Percentiles rank a stretch among this genome's conserved stretches.
Conservation (phyloP, 2,113 vertebrate genomes). For the Crotalus horridus region DNA sequence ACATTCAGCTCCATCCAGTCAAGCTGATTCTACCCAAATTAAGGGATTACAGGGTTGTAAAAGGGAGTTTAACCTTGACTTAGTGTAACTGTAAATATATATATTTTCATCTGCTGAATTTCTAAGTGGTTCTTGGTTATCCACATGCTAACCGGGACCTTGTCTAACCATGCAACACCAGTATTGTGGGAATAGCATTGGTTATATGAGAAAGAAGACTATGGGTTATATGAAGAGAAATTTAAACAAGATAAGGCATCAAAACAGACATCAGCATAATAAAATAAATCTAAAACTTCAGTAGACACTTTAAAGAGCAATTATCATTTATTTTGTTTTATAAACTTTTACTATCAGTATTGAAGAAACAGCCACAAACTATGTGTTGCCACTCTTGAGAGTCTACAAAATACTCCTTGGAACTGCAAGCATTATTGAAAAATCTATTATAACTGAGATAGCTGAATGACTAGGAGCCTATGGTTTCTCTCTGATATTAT, state of each 20-base stretch:
- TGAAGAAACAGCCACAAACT: background rate
- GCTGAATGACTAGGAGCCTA: background rate
- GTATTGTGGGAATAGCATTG: background rate
- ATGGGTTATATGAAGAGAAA: background rate
- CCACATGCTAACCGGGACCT: background rate
- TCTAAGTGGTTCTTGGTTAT: background rate
- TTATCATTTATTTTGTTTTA: background rate
- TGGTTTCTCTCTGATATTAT: background rate
- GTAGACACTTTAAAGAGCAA: background rate
- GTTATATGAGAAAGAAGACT: background rate
- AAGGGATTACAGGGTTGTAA: background rate
- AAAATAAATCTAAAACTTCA: background rate
- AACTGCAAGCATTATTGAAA: background rate
- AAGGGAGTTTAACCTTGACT: background rate
- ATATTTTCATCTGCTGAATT: background rate
- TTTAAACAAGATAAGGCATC: background rate
- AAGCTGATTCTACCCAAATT: background rate
- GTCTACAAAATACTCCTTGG: background rate
- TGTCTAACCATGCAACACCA: background rate
- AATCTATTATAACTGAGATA: background rate
- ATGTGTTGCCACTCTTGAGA: background rate
- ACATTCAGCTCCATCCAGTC: background rate
- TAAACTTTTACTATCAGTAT: background rate
- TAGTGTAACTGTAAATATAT: background rate
- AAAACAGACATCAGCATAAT: background rate